Conservation (phyloP, 2,888 invertebrate species). For the Acronicta aceris region DNA sequence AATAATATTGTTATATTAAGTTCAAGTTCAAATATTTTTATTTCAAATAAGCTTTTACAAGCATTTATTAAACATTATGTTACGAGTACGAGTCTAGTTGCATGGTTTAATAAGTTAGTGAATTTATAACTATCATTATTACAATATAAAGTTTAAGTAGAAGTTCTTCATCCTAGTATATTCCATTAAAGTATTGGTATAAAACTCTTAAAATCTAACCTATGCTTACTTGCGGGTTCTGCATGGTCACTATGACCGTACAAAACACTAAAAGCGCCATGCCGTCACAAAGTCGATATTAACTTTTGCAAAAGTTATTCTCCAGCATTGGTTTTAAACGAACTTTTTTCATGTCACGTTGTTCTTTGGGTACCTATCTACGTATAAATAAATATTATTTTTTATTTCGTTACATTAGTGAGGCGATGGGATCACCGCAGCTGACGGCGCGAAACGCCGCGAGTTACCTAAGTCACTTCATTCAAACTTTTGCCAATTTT, state of each 20-base stretch:
- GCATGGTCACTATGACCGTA: constrained; percentile 49
- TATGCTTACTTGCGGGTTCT: constrained; percentile 25
- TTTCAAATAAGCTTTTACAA: too few relatives aligned
- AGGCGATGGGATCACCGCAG: constrained; percentile 85
- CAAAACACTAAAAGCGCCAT: constrained; percentile 50
- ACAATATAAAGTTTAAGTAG: too few relatives aligned
- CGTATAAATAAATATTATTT: constrained; percentile 79
- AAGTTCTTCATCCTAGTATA: too few relatives aligned
- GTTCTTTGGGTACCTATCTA: constrained; percentile 62
- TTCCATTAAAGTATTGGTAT: neutral
- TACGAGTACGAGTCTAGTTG: too few relatives aligned
- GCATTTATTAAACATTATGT: too few relatives aligned
- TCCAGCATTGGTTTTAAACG: constrained; percentile 60
- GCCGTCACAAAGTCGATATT: constrained; percentile 46
- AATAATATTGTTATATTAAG: too few relatives aligned
- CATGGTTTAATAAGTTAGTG: too few relatives aligned
- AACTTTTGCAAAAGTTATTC: constrained; percentile 56
- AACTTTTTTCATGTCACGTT: constrained; percentile 65
- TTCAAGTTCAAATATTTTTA: too few relatives aligned
- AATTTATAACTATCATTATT: too few relatives aligned
- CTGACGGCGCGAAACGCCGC: constrained; percentile 81
- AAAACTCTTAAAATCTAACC: constrained; percentile 13
- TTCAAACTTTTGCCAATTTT: constrained; percentile 86
- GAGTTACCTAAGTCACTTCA: constrained; percentile 84
- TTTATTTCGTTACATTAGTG: constrained; percentile 82